Conservation (phyloP, 2,888 invertebrate species). For the Ectemnius lituratus region DNA sequence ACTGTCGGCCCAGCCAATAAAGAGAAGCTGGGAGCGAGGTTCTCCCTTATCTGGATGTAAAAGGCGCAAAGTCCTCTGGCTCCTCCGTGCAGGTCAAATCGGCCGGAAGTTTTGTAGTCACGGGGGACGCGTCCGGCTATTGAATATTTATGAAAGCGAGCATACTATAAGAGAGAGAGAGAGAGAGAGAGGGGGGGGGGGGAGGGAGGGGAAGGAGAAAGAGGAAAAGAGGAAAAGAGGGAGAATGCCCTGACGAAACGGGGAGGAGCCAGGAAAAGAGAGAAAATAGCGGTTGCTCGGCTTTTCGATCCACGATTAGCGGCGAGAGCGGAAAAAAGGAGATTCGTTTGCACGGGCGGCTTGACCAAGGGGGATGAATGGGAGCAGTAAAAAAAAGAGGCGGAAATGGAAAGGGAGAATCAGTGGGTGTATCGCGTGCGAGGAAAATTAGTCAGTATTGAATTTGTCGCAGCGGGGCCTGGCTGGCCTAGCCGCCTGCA, state of each 20-base stretch:
- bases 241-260: background rate
- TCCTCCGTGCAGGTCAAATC: constrained; percentile 49
- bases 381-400: constrained; percentile 14
- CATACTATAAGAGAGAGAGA: background rate
- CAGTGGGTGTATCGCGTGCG: constrained; percentile 66
- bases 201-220: background rate
- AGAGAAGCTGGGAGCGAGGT: constrained; percentile 3
- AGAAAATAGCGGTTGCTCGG: constrained; percentile 47
- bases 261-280: background rate
- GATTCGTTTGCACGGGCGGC: constrained; percentile 50
- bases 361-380: constrained; percentile 27
- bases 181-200: background rate
- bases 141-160: constrained; percentile 59
- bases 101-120: constrained; percentile 54
- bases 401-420: constrained; percentile 43
- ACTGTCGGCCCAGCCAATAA: constrained; percentile 1
- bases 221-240: no score
- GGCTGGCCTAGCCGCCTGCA: constrained; percentile 29
- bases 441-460: constrained; percentile 76
- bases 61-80: constrained; percentile 52
- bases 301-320: constrained; percentile 55
- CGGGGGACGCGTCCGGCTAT: constrained; percentile 48
- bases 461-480: constrained; percentile 73
- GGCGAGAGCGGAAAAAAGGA: constrained; percentile 41
- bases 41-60: constrained; percentile 45